These are phyloP conservation scores for Piaya cayana DNA, from an alignment of 2,113 vertebrate genomes.

Conservation along the genomic window DNA sequence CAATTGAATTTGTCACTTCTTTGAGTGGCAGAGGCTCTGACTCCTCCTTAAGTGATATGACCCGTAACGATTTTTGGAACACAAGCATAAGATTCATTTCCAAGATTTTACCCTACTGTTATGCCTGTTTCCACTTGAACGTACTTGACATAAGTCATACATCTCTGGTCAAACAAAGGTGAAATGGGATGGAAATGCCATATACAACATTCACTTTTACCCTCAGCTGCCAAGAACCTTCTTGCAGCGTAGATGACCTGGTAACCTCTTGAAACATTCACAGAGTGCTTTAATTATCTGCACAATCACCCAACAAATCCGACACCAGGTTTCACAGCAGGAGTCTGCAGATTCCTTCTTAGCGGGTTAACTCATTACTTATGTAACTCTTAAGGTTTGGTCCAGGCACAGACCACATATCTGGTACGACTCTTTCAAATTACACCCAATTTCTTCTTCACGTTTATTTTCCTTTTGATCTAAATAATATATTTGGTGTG, in stretches of 20 bases:
- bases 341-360: neutral
- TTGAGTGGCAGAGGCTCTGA: neutral
- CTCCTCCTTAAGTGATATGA: neutral
- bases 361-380: neutral
- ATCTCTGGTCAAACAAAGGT: neutral
- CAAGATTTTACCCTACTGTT: constrained; percentile 5
- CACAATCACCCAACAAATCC: neutral
- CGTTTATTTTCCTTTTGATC: neutral
- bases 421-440: neutral
- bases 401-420: neutral
- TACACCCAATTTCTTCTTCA: neutral
- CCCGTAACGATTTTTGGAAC: neutral
- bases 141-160: neutral
- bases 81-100: neutral
- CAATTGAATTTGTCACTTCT: constrained; percentile 31
- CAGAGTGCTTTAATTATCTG: neutral
- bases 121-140: constrained; percentile 23
- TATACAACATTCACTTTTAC: neutral
- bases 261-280: neutral
- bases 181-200: neutral
- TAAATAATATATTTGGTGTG: neutral
- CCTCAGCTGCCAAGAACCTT: neutral
- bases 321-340: constrained; percentile 4
- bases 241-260: neutral
- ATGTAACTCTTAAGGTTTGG: neutral